These are phyloP conservation scores for Oreochromis grahami DNA, from an alignment of 2,797 vertebrate genomes.

Conservation along the genomic window DNA sequence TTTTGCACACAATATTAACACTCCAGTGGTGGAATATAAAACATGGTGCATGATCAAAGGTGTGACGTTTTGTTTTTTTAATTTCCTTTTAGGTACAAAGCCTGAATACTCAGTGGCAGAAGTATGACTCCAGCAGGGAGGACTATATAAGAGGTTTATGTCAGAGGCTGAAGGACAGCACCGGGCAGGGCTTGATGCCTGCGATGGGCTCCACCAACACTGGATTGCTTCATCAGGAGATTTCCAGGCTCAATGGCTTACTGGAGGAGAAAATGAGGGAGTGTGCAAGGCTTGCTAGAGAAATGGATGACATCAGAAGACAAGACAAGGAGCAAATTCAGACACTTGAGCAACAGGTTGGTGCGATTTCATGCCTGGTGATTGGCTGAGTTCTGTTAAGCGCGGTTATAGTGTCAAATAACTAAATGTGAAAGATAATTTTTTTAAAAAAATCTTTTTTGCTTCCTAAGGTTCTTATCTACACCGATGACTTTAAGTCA, in stretches of 20 bases:
- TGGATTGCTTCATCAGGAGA: constrained; percentile 83
- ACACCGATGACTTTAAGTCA: constrained; percentile 43
- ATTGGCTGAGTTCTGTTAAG: background rate
- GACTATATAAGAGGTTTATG: constrained; percentile 85
- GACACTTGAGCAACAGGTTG: constrained; percentile 93
- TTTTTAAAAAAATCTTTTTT: background rate
- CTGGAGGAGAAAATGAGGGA: constrained; percentile 83
- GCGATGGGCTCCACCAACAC: constrained; percentile 28
- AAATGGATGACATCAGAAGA: constrained; percentile 63
- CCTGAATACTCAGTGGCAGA: constrained; percentile 93
- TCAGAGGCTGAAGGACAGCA: constrained; percentile 77
- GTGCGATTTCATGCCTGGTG: background rate
- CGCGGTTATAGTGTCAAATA: background rate
- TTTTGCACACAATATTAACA: background rate
- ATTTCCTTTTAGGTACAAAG: constrained; percentile 81
- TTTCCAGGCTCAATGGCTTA: constrained; percentile 83
- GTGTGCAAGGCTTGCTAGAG: constrained; percentile 60
- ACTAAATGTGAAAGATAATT: background rate
- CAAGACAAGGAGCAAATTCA: constrained; percentile 79
- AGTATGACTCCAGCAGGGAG: constrained; percentile 88
- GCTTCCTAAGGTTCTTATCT: too few relatives aligned
- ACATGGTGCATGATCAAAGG: background rate
- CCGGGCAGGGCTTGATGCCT: constrained; percentile 12
- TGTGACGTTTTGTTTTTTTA: background rate
- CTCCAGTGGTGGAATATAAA: background rate